Evolutionary conservation across 2,113 vertebrate species (phyloP).

Genomic region (Falco punctatus): DNA sequence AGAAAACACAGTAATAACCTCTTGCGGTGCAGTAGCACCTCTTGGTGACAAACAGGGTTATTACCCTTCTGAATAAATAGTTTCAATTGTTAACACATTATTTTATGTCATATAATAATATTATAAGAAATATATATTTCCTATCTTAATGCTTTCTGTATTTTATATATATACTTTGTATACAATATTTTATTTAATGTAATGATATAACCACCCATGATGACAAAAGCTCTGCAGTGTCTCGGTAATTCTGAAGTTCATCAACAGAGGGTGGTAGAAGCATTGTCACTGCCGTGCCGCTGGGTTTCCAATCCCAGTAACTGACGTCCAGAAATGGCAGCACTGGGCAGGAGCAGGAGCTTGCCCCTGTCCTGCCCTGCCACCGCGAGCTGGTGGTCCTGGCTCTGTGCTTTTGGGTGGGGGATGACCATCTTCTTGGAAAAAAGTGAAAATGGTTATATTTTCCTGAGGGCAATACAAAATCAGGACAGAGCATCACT

Average conservation of each 20-base stretch:
- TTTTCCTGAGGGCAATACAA: neutral
- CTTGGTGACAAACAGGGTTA: neutral
- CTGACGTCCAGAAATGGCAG: neutral
- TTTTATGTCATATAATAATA: neutral
- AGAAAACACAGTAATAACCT: neutral
- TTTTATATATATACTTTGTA: fast-evolving
- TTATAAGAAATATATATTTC: too few relatives aligned
- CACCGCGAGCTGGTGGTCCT: fast-evolving
- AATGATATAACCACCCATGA: neutral
- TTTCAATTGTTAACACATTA: neutral
- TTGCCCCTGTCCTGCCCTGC: neutral
- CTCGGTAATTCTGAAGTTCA: neutral
- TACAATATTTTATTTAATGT: neutral
- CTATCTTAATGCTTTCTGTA: fast-evolving
- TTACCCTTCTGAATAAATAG: neutral
- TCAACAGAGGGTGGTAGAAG: constrained; percentile 61
- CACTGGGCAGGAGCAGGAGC: neutral
- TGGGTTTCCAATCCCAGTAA: neutral
- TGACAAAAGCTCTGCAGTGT: neutral
- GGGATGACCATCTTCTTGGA: neutral
- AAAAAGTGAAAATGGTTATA: neutral
- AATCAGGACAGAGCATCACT: neutral
- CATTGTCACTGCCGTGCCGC: fast-evolving
- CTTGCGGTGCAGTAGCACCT: neutral
- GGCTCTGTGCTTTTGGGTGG: neutral